These are phyloP conservation scores for Celastrina argiolus DNA, from an alignment of 2,888 invertebrate genomes.

Conservation along the genomic window DNA sequence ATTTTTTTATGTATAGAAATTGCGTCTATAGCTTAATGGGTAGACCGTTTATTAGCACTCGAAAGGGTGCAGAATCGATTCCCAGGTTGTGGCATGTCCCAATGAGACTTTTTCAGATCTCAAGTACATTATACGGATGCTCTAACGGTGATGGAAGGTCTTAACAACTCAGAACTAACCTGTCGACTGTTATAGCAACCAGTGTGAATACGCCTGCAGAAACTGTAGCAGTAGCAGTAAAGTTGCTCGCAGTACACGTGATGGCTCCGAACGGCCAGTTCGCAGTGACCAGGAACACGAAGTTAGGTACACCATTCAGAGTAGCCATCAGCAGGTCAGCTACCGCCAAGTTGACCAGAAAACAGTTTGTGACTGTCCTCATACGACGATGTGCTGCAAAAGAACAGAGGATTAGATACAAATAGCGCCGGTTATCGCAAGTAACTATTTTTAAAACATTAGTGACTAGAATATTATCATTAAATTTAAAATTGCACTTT, in stretches of 20 bases:
- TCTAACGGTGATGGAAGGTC: too few relatives aligned
- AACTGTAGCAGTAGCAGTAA: slow-evolving; percentile 93
- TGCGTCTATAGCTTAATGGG: too few relatives aligned
- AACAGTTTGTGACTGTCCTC: slow-evolving; percentile 94
- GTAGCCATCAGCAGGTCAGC: slow-evolving; percentile 92
- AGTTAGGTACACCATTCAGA: slow-evolving; percentile 92
- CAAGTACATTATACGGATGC: too few relatives aligned
- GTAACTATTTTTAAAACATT: too few relatives aligned
- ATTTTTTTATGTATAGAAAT: too few relatives aligned
- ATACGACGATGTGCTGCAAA: slow-evolving; percentile 85
- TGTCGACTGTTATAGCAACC: slow-evolving; percentile 94
- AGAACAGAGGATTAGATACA: not conserved
- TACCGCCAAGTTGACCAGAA: slow-evolving; percentile 90
- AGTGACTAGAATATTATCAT: too few relatives aligned
- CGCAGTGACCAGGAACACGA: slow-evolving; percentile 89
- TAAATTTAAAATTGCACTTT: too few relatives aligned
- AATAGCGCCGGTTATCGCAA: not conserved
- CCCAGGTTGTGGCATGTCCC: too few relatives aligned
- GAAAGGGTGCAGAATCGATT: too few relatives aligned
- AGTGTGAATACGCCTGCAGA: slow-evolving; percentile 94
- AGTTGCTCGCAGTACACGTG: slow-evolving; percentile 92
- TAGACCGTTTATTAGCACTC: too few relatives aligned
- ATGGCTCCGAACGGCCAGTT: slow-evolving; percentile 92
- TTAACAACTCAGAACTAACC: slow-evolving; percentile 79
- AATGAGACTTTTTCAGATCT: too few relatives aligned